Conservation (phyloP, 2,113 vertebrate species). For the Bujurquina vittata region DNA sequence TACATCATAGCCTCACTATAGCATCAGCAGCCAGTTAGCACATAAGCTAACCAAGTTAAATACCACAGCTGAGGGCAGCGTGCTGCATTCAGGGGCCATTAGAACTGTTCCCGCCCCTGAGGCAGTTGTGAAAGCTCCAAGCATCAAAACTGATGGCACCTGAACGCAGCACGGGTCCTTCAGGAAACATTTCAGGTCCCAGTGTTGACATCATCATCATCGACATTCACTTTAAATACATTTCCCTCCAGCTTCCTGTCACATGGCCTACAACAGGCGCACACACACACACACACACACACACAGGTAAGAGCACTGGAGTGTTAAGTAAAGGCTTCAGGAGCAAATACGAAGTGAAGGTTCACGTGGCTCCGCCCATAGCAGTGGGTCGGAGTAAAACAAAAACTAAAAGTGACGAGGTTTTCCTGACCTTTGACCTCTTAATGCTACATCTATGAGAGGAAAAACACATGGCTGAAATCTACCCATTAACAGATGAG, state of each 20-base stretch:
- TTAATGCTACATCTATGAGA: not conserved
- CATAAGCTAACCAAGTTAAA: not conserved
- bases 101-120: not conserved
- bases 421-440: not conserved
- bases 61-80: not conserved
- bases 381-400: not conserved
- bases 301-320: not conserved
- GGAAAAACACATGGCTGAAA: not conserved
- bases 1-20: not conserved
- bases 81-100: not conserved
- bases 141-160: not conserved
- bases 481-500: not conserved
- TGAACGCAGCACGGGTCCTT: not conserved
- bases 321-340: conserved; percentile 1
- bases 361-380: not conserved
- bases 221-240: not conserved
- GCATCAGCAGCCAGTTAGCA: not conserved
- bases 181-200: not conserved
- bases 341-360: conserved; percentile 7
- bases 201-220: not conserved
- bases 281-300: not conserved
- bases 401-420: not conserved
- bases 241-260: not conserved
- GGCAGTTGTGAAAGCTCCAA: not conserved
- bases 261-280: not conserved